These are phyloP conservation scores for Folsomia manolachei DNA, from an alignment of 2,888 invertebrate genomes.

Conservation along the genomic window DNA sequence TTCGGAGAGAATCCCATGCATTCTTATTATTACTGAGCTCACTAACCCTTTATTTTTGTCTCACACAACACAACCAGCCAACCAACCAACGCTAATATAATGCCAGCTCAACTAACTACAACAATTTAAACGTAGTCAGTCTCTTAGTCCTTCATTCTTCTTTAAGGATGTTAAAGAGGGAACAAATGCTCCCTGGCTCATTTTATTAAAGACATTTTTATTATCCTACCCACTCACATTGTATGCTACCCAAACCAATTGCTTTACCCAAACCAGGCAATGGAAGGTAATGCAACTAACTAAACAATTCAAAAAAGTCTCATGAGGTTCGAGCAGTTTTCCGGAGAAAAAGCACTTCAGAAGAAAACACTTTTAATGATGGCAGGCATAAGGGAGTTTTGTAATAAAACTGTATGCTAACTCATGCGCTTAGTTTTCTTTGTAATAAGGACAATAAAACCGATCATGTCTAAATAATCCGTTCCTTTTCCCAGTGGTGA, in stretches of 20 bases:
- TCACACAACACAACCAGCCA: not conserved
- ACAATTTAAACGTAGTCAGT: conserved; percentile 13
- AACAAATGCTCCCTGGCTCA: conserved; percentile 4
- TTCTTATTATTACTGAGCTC: not conserved
- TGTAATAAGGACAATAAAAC: not conserved
- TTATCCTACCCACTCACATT: conserved; percentile 5
- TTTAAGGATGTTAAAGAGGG: conserved; percentile 12
- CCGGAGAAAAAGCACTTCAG: not conserved
- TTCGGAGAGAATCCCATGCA: conserved; percentile 3
- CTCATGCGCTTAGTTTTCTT: not conserved
- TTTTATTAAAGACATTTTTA: conserved; percentile 22
- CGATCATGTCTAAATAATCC: not conserved
- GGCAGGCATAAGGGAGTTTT: not conserved
- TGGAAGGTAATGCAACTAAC: not conserved
- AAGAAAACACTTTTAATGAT: conserved; percentile 1
- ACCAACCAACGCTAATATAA: no score
- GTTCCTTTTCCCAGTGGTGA: not conserved
- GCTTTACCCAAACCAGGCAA: not conserved
- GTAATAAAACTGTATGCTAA: conserved; percentile 2
- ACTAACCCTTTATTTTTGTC: not conserved
- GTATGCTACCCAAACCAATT: not conserved
- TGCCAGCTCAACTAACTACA: conserved; percentile 10
- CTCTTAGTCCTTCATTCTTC: not conserved
- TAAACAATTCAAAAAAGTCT: not conserved
- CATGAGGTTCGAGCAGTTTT: not conserved